These are phyloP conservation scores for Aspidiotus rigidus DNA, from an alignment of 2,888 invertebrate species.

Conservation along the genomic window DNA sequence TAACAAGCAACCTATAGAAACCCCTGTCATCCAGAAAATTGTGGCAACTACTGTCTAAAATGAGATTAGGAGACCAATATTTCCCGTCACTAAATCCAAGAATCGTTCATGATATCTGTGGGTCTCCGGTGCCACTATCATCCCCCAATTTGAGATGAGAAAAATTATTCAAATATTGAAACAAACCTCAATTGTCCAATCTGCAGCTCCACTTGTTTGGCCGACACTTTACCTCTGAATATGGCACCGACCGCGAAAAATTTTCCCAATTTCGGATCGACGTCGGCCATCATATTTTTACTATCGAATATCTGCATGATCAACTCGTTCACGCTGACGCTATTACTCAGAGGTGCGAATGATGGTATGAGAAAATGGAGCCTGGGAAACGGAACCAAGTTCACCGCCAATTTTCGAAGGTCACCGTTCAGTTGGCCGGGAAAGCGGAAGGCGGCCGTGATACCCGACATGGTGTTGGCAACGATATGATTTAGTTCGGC, in stretches of 20 bases:
- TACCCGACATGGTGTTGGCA: constrained; percentile 33
- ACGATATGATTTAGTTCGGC: constrained; percentile 33
- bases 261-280: constrained; percentile 32
- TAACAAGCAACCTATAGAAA: too few relatives aligned
- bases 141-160: neutral
- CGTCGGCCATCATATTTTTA: constrained; percentile 31
- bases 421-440: constrained; percentile 34
- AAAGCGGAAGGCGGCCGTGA: constrained; percentile 35
- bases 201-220: constrained; percentile 34
- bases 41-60: too few relatives aligned
- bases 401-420: constrained; percentile 29
- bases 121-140: too few relatives aligned
- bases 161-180: neutral
- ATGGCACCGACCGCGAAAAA: constrained; percentile 35
- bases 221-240: constrained; percentile 34
- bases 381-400: constrained; percentile 33
- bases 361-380: constrained; percentile 35
- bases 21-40: too few relatives aligned
- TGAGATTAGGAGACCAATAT: too few relatives aligned
- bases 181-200: constrained; percentile 24
- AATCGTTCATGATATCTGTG: too few relatives aligned
- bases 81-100: too few relatives aligned
- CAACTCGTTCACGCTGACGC: constrained; percentile 19
- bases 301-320: constrained; percentile 31
- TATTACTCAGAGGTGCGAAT: constrained; percentile 26